Evolutionary conservation across 1,140 invertebrate species (phyloP), one percentile per base, ranked within the genome.

Genomic region (Drosophila lacertosa): DNA sequence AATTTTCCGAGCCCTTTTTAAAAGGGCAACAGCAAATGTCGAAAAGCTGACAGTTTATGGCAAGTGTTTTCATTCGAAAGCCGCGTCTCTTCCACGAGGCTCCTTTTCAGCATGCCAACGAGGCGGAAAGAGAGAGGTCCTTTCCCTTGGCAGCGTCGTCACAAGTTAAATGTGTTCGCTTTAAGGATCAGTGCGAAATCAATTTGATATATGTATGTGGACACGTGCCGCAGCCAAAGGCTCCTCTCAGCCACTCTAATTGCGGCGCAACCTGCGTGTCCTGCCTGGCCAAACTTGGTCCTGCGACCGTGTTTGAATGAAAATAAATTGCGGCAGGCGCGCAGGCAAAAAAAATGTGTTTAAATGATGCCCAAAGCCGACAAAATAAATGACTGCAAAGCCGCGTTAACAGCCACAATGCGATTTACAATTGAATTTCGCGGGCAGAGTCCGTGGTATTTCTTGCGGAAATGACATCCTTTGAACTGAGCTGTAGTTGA

Each of bases 131-230:
- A 50, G 48, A n/a, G n/a, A n/a, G n/a, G n/a, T n/a, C n/a, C n/a
- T n/a, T n/a, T n/a, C n/a, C n/a, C n/a, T 22, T 42, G 9, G 29
- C 9, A 32, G 10, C 10, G 2, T 1, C 32, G 13, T 47, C 33
- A 32, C 13, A 63, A 63, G 51, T 54, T 58, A 73, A 57, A 62
- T 73, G 58, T 44, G 51, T 20, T 45, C 24, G 59, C 54, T 58
- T 64, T 54, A 58, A 20, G 60, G 39, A 65, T 42, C 59, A 64
- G 50, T 47, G 26, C 5, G 44, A 64, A 70, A 53, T 66, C 79
- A 83, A 71, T 74, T 78, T 83, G 69, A 82, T 77, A 68, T 81
- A 80, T 76, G 75, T 47, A 1, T 45, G 44, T 33, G 42, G 45
- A 53, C 71, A 67, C 62, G 63, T 74, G 47, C 62, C 2, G 7